phyloP scores from a whole-genome alignment of 2,888 invertebrate genomes.

The Chouioia cunea region DNA sequence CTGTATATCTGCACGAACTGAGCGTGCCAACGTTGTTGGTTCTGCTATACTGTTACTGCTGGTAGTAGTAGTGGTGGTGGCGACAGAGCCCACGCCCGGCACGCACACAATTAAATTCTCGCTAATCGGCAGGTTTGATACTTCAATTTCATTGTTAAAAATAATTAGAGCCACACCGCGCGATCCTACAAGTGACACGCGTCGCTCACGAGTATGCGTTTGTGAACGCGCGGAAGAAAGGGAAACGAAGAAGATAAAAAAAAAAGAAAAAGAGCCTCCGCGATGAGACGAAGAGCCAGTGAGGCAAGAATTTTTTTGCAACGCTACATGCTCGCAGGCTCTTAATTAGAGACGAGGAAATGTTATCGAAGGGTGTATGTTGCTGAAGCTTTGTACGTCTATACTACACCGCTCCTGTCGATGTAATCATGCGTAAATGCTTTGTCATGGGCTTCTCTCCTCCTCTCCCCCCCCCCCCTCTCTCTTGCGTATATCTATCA shows the following conservation, averaged over 20 bases:
- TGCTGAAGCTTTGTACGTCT: constrained; percentile 1
- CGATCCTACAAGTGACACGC: constrained; percentile 44
- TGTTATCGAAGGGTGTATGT: constrained; percentile 39
- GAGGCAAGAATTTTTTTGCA: constrained; percentile 38
- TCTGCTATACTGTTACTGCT: too few species aligned
- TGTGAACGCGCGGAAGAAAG: constrained; percentile 10
- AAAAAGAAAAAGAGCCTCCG: too few species aligned
- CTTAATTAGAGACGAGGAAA: constrained; percentile 50
- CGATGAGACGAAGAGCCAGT: constrained; percentile 4
- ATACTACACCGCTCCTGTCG: background rate
- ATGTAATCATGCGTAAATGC: background rate
- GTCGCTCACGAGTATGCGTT: constrained; percentile 3
- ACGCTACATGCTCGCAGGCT: constrained; percentile 15
- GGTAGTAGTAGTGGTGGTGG: too few species aligned
- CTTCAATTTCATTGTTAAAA: constrained; percentile 58
- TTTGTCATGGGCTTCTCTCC: too few species aligned
- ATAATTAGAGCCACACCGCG: constrained; percentile 55
- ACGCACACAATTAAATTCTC: constrained; percentile 61
- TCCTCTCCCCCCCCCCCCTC: too few species aligned
- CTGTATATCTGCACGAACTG: constrained; percentile 67
- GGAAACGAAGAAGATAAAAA: background rate
- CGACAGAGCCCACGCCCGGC: constrained; percentile 4
- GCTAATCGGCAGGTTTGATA: constrained; percentile 60
- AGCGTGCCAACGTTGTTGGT: constrained; percentile 65
- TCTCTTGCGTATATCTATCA: too few species aligned